Evolutionary conservation across 37 sponge, comb jelly and placozoan species (phyloP).

Genomic region (Bolinopsis microptera): DNA sequence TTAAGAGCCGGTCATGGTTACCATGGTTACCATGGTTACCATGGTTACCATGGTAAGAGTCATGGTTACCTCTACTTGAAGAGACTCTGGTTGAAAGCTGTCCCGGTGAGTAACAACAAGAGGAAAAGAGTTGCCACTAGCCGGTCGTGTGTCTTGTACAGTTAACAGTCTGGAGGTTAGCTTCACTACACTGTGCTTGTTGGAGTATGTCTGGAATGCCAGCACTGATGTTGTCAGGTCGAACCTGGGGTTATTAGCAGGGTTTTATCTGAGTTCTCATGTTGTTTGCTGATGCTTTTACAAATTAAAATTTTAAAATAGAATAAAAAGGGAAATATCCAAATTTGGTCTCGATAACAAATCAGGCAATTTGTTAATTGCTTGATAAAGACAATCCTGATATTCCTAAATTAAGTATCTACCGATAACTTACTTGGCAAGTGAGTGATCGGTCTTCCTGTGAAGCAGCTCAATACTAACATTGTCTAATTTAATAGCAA

Average conservation of each 20-base stretch:
- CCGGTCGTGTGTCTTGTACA: background rate
- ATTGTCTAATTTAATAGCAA: conserved; percentile 37
- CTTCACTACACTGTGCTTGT: conserved; percentile 63
- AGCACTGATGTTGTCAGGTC: conserved; percentile 14
- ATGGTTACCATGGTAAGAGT: too few species aligned
- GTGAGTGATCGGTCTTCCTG: conserved; percentile 29
- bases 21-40: too few species aligned
- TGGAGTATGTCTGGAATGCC: conserved; percentile 62
- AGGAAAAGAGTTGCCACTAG: conserved; percentile 64
- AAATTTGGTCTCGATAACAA: too few species aligned
- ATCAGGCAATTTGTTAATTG: too few species aligned
- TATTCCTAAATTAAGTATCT: too few species aligned
- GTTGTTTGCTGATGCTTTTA: too few species aligned
- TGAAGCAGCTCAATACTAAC: conserved; percentile 38
- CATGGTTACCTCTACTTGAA: conserved; percentile 41
- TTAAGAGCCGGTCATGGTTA: too few species aligned
- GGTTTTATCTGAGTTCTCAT: too few species aligned
- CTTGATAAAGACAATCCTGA: too few species aligned
- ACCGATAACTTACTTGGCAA: conserved; percentile 53
- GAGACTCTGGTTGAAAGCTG: background rate
- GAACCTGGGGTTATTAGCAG: background rate
- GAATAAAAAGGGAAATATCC: too few species aligned
- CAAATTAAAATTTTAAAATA: too few species aligned
- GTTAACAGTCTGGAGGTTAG: conserved; percentile 27
- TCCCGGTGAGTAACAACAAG: conserved; percentile 35